Conservation (phyloP, 1,140 invertebrate species). For the Ceratosolen fusciceps region DNA sequence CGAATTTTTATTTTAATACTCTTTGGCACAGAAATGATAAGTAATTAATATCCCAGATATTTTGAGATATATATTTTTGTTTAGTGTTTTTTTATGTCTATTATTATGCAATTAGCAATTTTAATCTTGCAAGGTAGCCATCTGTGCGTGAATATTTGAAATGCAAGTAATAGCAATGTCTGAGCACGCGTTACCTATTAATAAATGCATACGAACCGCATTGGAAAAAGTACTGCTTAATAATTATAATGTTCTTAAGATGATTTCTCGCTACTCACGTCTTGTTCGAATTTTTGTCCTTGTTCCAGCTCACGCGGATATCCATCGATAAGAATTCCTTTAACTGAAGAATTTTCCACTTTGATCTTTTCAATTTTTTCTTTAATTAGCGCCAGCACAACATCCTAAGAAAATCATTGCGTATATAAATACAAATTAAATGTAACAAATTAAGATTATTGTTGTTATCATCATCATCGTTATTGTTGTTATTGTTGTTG, state of each 20-base stretch:
- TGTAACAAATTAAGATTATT: too few relatives aligned
- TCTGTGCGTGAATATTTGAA: not conserved
- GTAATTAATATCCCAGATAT: not conserved
- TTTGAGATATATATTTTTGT: not conserved
- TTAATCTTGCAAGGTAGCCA: not conserved
- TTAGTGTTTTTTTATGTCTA: not conserved
- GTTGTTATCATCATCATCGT: too few relatives aligned
- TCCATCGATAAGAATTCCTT: conserved; percentile 96
- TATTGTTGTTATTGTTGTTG: too few relatives aligned
- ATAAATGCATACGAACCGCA: not conserved
- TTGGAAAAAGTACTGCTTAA: not conserved
- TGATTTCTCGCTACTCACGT: conserved; percentile 67
- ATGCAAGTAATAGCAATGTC: not conserved
- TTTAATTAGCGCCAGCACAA: conserved; percentile 89
- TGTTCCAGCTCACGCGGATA: conserved; percentile 94
- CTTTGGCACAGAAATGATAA: not conserved
- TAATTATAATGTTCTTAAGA: not conserved
- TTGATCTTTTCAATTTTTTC: conserved; percentile 80
- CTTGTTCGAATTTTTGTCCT: conserved; percentile 88
- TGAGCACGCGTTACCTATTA: too few relatives aligned
- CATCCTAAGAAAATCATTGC: conserved; percentile 74
- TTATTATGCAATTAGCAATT: conserved; percentile 1
- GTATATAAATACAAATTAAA: not conserved
- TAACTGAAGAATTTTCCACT: conserved; percentile 77
- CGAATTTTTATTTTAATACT: not conserved